Evolutionary conservation across 2,888 invertebrate species (phyloP), one percentile per base, ranked within the genome.

Genomic region (Drosophila picticornis): DNA sequence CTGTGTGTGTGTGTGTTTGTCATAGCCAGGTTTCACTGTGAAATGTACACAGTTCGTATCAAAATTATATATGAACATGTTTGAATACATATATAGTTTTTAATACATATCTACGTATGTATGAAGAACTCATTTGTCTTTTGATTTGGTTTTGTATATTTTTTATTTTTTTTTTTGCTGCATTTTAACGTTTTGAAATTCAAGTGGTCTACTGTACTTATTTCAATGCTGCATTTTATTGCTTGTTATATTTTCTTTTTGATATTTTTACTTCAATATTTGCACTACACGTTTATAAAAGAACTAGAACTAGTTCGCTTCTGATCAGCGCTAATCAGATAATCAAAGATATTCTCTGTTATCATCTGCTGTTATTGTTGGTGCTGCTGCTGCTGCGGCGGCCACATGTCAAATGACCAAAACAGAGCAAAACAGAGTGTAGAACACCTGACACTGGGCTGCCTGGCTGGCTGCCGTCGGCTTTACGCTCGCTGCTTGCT

Each of bases 401-500:
- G 65, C 46, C 75, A 68, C 80, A 72, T 85, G 83, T 80, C 88
- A 83, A 88, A 85, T 74, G 66, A 81, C 74, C 81, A 74, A 81
- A 81, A 81, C 72, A 81, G 76, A 83, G 83, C 69, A 72, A 43
- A n/a, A 43, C 52, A 76, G 62, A 77, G 71, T 59, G 40, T 22
- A 70, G 38, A 74, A 76, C 85, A 77, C 78, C 85, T 84, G 88
- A 83, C 77, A 29, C 56, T 56, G 27, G 56, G 48, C 68, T 46
- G 46, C 46, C 46, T 46, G 43, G 11, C 43, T 43, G 43, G 11
- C 43, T 67, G 67, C 59, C 74, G 52, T 80, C 84, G 67, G 72
- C 76, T 80, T 73, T 75, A 67, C 56, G 56, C 68, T 57, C 57
- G 69, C 63, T 81, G 61, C 16, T 36, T 36, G 19, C 31, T 7